Percentiles rank a stretch among this genome's conserved stretches.
These are phyloP conservation scores for Julus scanicus DNA, from an alignment of 2,888 invertebrate genomes.

Conservation along the genomic window DNA sequence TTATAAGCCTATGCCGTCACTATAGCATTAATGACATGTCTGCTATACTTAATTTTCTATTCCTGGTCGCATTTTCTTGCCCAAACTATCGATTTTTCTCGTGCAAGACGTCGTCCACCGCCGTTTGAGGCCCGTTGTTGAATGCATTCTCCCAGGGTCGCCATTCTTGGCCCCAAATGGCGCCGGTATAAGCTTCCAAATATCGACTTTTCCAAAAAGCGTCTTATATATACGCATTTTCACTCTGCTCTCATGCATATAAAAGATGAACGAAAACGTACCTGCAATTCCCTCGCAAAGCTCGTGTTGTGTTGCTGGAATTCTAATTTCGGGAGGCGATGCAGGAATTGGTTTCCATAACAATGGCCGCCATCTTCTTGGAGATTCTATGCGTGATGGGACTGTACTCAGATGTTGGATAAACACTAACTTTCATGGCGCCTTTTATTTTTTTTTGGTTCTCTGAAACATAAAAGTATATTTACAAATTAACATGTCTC, in stretches of 20 bases:
- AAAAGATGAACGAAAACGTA: slow-evolving; percentile 14
- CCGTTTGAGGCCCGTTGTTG: background rate
- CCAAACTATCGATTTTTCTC: slow-evolving; percentile 19
- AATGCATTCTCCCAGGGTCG: slow-evolving; percentile 7
- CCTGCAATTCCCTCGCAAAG: slow-evolving; percentile 12
- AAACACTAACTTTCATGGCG: background rate
- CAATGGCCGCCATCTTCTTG: background rate
- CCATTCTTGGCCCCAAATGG: slow-evolving; percentile 22
- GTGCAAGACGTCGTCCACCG: background rate
- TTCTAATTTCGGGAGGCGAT: background rate
- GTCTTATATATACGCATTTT: background rate
- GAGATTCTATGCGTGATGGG: background rate
- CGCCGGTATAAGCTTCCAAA: background rate
- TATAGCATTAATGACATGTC: background rate
- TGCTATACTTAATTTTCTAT: background rate
- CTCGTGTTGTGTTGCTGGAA: slow-evolving; percentile 5
- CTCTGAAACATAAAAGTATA: background rate
- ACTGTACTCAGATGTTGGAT: background rate
- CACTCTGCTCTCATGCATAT: slow-evolving; percentile 4
- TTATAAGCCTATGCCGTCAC: background rate
- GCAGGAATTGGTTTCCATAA: background rate
- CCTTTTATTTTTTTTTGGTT: background rate
- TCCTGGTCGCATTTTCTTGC: background rate
- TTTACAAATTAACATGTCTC: no score
- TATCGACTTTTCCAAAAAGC: slow-evolving; percentile 20